These are phyloP conservation scores for Puffinus mauretanicus DNA, from an alignment of 2,113 vertebrate species.

Conservation along the genomic window DNA sequence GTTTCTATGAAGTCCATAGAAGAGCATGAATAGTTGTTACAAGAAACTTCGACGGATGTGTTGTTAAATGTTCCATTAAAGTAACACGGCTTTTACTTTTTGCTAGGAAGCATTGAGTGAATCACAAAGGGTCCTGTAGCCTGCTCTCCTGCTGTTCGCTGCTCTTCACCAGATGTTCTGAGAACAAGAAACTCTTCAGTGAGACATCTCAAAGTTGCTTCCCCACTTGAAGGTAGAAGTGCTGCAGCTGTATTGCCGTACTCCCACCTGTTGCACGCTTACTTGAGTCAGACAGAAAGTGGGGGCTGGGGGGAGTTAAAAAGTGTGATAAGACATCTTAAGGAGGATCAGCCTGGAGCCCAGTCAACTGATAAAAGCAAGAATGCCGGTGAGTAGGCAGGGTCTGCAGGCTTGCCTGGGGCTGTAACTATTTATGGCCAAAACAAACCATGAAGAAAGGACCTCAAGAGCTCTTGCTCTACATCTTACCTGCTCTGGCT, in stretches of 20 bases:
- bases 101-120: neutral
- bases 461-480: neutral
- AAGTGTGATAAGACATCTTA: neutral
- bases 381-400: neutral
- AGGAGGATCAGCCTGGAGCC: neutral
- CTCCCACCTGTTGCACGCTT: neutral
- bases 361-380: neutral
- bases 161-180: neutral
- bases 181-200: neutral
- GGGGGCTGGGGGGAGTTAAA: neutral
- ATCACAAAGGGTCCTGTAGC: too few species aligned
- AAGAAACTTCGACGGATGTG: neutral
- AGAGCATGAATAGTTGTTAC: neutral
- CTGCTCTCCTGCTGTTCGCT: neutral
- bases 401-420: neutral
- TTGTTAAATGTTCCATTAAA: neutral
- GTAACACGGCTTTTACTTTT: neutral
- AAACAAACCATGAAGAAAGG: neutral
- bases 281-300: neutral
- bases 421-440: neutral
- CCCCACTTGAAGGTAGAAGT: neutral
- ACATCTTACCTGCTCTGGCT: neutral
- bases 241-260: neutral
- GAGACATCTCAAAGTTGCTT: neutral
- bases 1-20: neutral